Evolutionary conservation across 2,888 invertebrate genomes (phyloP), one percentile per base, ranked within the genome.

Genomic region (Agonum fuliginosum): DNA sequence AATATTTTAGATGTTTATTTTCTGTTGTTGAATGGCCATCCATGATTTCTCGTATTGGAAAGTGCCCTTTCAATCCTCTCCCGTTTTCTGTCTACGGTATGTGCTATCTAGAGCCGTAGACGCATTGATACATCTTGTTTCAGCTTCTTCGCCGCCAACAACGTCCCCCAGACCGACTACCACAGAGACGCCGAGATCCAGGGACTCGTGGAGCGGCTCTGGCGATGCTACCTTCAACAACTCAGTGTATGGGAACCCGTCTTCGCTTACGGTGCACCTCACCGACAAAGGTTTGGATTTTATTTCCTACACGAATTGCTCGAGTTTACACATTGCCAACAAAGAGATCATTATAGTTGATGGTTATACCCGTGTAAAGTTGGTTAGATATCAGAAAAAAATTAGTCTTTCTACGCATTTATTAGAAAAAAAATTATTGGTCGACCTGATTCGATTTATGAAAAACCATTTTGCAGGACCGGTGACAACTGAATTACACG

Each of bases 81-180:
- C n/a, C 20, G 19, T 3, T 30, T 30, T 30, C 8, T 30, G 30
- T 30, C 30, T 30, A 8, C 30, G 30, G 30, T 30, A 8, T 30
- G 8, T n/a, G 48, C 19, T 20, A 17, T 10, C 19, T 19, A 58
- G 58, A 22, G 34, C 43, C 43, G 73, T 58, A 51, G 51, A 37
- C 54, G 54, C 72, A 58, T 48, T 37, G 67, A 30, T 43, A 48
- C 37, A 27, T 75, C 85, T 85, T 86, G 84, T 86, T 85, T 85
- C 87, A 95, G 95, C 92, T 83, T 94, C 95, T 34, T 91, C 92
- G 81, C 94, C 95, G 73, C 95, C 95, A 67, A 94, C 94, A 78
- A 95, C 95, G 70, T 92, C 93, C 80, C 93, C 94, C 78, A 92
- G 91, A 83, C 93, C 94, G 58, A 91, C 92, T 79, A 94, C 94